Percentiles rank a stretch among this genome's conserved stretches.
Conservation (phyloP, 1,140 invertebrate genomes). For the Agrypnia vestita region DNA sequence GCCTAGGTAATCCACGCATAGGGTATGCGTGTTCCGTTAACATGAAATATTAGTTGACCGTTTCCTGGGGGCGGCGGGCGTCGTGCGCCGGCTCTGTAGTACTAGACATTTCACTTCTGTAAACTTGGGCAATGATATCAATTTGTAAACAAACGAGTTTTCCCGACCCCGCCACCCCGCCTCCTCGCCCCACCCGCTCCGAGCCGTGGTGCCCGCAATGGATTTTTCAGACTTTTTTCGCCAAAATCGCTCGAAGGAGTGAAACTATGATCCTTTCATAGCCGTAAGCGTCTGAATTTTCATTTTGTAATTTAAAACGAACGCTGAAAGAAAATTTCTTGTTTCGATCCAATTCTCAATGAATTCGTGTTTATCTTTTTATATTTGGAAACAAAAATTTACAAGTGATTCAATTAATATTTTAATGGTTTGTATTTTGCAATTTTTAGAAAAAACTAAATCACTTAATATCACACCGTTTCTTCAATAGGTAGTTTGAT, state of each 20-base stretch:
- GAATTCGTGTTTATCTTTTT: no score
- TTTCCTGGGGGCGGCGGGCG: background rate
- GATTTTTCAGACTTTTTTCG: constrained; percentile 6
- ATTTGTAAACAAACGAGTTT: constrained; percentile 39
- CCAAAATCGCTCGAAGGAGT: background rate
- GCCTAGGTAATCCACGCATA: no score
- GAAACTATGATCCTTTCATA: constrained; percentile 15
- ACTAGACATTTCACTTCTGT: constrained; percentile 24
- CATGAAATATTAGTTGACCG: no score
- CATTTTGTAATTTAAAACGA: background rate
- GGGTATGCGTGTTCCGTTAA: no score
- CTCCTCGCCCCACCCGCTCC: no score
- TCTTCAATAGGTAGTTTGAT: no score
- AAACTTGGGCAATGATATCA: constrained; percentile 43
- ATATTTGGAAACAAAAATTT: no score
- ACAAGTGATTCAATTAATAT: no score
- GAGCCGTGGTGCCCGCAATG: background rate
- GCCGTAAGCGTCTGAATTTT: background rate
- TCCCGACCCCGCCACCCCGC: background rate
- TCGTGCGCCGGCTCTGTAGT: background rate
- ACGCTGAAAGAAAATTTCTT: background rate
- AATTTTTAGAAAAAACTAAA: no score
- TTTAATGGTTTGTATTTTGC: background rate
- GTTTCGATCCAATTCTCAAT: background rate
- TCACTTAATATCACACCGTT: no score